Evolutionary conservation across 2,888 invertebrate genomes (phyloP).

Genomic region (Schizaphis graminum): DNA sequence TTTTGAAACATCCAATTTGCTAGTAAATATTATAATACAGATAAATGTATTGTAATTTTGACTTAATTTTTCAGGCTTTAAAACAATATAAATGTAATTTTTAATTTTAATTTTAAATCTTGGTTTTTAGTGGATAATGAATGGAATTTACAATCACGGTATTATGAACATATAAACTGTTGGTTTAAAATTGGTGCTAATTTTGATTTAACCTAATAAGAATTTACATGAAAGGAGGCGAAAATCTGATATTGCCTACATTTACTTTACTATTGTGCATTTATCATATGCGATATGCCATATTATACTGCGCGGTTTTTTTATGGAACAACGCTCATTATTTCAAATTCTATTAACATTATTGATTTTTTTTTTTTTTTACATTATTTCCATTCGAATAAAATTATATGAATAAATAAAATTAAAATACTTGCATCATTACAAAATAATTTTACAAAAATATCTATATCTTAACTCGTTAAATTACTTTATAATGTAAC

Average conservation of each 20-base stretch:
- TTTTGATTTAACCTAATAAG: not conserved
- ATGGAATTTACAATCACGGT: not conserved
- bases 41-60: not conserved
- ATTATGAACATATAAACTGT: not conserved
- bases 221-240: not conserved
- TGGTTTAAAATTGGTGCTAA: not conserved
- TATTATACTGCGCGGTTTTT: not conserved
- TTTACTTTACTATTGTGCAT: not conserved
- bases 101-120: not conserved
- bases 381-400: too few relatives aligned
- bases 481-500: not conserved
- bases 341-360: too few relatives aligned
- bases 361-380: too few relatives aligned
- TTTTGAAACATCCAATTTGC: not conserved
- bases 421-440: not conserved
- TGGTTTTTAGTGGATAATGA: not conserved
- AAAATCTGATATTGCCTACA: not conserved
- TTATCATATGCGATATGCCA: not conserved
- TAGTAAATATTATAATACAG: not conserved
- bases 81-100: not conserved
- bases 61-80: not conserved
- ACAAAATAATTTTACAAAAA: not conserved
- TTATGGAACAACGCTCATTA: too few relatives aligned
- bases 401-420: too few relatives aligned
- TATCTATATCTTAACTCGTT: not conserved